Evolutionary conservation across 1,140 invertebrate species (phyloP), one percentile per base, ranked within the genome.

Genomic region (Drosophila nikananu): DNA sequence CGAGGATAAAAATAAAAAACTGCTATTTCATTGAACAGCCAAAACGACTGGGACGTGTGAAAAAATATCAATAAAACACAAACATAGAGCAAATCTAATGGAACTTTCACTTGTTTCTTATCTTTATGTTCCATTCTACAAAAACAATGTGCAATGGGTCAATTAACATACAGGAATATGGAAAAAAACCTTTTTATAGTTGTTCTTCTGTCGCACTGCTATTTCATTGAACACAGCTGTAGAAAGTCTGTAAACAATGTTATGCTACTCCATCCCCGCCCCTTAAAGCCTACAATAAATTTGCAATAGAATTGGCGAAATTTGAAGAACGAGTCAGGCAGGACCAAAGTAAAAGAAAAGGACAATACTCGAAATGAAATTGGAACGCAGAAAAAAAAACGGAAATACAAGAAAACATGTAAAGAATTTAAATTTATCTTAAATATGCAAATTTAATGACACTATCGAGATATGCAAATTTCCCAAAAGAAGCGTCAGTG

Each of bases 361-460:
- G 72, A 76, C 59, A 49, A 59, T 42, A 68, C 66, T 42, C 62
- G 39, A 86, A 78, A 65, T 62, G 61, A 63, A 68, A 74, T 59
- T 73, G 61, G 42, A 74, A 52, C 62, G 59, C 23, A 65, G n/a
- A 59, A 70, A 51, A 57, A 23, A 72, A 25, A 32, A 37, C 15
- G 21, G 37, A 41, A 58, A 80, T 72, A 27, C 66, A 73, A 35
- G 42, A 60, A 86, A 63, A 62, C 83, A 86, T 86, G 79, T 71
- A 70, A 86, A 46, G 83, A 86, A 86, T 86, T 86, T 86, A 81
- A 86, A 86, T 81, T 86, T 86, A 80, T 86, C 70, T 84, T 76
- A 86, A 86, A 81, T 86, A 86, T 86, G 79, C 76, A 86, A 86
- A 86, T 81, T 81, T 81, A 86, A 72, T 86, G 83, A 82, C 80